A percentile compares a stretch with the other conserved stretches of the same genome.
Evolutionary conservation across 2,797 vertebrate genomes (phyloP).

Genomic region (Tangara arthus): DNA sequence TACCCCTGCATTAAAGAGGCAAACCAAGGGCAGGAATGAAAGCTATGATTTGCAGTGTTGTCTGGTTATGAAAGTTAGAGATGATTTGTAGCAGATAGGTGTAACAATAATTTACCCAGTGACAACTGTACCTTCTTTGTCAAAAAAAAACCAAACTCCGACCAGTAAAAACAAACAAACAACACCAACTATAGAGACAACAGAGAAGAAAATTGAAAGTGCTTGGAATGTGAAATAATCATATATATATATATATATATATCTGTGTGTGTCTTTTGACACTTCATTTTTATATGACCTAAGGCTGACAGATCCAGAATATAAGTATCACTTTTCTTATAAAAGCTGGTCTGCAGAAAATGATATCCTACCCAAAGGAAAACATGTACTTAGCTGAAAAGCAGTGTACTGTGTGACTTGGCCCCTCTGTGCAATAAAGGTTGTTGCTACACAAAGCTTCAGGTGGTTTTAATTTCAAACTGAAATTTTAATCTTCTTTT

Average conservation of each 20-base stretch:
- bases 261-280: constrained; percentile 13
- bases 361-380: constrained; percentile 20
- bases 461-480: constrained; percentile 63
- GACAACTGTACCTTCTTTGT: neutral
- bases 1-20: neutral
- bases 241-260: neutral
- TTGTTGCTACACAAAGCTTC: constrained; percentile 33
- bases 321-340: constrained; percentile 51
- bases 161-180: neutral
- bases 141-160: neutral
- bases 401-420: neutral
- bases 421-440: neutral
- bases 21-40: neutral
- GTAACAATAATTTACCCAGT: neutral
- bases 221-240: constrained; percentile 19
- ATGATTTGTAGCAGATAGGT: neutral
- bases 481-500: constrained; percentile 49
- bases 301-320: constrained; percentile 47
- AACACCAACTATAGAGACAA: neutral
- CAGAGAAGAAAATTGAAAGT: neutral
- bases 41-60: neutral
- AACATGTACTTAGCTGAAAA: constrained; percentile 16
- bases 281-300: constrained; percentile 53
- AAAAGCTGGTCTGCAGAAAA: constrained; percentile 42
- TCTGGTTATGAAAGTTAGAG: neutral